Percentiles rank a stretch among this genome's conserved stretches.
phyloP scores from a whole-genome alignment of 2,797 vertebrate genomes.

The Carduelis carduelis region DNA sequence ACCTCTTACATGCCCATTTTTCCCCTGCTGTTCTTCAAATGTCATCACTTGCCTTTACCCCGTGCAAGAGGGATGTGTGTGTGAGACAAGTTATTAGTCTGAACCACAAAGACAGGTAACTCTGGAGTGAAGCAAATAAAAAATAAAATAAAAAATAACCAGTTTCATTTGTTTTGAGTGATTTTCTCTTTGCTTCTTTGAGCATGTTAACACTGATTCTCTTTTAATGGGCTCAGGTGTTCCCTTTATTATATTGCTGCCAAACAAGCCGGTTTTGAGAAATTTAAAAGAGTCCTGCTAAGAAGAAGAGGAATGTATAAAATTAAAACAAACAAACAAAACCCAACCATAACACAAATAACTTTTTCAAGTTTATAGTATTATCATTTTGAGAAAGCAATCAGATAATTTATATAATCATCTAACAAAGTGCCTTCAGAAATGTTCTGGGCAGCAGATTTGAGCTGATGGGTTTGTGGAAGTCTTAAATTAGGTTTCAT shows the following conservation, averaged over 20 bases:
- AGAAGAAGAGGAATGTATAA: background rate
- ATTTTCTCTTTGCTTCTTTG: background rate
- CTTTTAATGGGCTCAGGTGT: background rate
- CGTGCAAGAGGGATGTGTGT: background rate
- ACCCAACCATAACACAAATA: background rate
- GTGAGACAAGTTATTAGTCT: background rate
- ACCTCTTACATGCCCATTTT: background rate
- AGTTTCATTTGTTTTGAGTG: background rate
- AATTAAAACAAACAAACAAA: background rate
- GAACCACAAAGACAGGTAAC: background rate
- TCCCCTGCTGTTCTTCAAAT: background rate
- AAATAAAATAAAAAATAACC: accelerated
- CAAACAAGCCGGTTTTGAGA: background rate
- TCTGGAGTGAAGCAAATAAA: background rate
- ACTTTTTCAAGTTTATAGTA: background rate
- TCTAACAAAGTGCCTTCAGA: background rate
- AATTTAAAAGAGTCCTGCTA: background rate
- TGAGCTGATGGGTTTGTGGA: background rate
- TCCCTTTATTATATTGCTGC: background rate
- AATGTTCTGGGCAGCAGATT: background rate
- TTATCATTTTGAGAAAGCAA: background rate
- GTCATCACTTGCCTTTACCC: background rate
- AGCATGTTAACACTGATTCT: accelerated
- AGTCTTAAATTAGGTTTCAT: background rate
- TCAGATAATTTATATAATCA: background rate